Conservation (phyloP, 2,888 invertebrate genomes). For the Molanna angustata region DNA sequence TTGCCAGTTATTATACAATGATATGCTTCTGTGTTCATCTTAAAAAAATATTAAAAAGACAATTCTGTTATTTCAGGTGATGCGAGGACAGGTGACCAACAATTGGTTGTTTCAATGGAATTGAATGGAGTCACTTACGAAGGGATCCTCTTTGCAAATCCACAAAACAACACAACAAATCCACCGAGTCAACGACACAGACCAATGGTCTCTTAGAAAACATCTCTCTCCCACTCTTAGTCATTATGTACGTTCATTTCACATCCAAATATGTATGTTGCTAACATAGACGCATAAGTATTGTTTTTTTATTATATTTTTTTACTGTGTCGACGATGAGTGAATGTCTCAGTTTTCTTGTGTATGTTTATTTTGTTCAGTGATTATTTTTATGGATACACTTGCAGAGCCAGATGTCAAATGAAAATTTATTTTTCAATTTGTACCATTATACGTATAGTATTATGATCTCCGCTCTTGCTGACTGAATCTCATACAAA, state of each 20-base stretch:
- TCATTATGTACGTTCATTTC: constrained; percentile 8
- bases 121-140: constrained; percentile 94
- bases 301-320: too few species aligned
- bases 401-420: too few species aligned
- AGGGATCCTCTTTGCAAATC: constrained; percentile 82
- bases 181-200: constrained; percentile 39
- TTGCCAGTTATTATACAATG: too few species aligned
- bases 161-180: constrained; percentile 41
- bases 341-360: too few species aligned
- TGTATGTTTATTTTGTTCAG: too few species aligned
- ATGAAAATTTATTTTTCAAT: too few species aligned
- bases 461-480: too few species aligned
- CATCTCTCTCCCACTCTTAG: neutral
- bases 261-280: constrained; percentile 1
- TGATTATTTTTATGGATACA: too few species aligned
- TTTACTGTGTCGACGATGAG: too few species aligned
- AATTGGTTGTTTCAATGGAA: constrained; percentile 93
- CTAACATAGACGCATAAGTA: constrained; percentile 1
- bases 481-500: too few species aligned
- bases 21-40: neutral
- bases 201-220: constrained; percentile 49
- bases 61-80: constrained; percentile 60
- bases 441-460: too few species aligned
- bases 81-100: constrained; percentile 79
- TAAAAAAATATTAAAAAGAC: neutral